phyloP scores from a whole-genome alignment of 2,888 invertebrate species.

The Odontocerum albicorne region DNA sequence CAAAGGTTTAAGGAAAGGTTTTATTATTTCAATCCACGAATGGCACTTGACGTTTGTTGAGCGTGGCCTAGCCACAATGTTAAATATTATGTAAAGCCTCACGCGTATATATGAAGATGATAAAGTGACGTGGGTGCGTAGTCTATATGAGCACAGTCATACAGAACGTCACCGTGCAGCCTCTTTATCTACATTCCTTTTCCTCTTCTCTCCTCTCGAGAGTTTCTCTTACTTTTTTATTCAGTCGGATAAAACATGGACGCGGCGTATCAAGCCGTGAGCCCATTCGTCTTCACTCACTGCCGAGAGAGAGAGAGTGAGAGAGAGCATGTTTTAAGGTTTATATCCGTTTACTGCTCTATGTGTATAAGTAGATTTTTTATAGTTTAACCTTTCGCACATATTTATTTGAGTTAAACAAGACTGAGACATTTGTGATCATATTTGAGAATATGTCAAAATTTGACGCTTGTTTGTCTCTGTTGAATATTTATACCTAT shows the following conservation, averaged over 20 bases:
- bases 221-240: constrained; percentile 27
- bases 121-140: constrained; percentile 28
- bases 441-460: not conserved
- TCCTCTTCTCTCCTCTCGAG: constrained; percentile 14
- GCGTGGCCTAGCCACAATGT: too few species aligned
- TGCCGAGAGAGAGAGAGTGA: not conserved
- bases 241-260: constrained; percentile 27
- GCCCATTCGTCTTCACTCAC: constrained; percentile 29
- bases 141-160: constrained; percentile 2
- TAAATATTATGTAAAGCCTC: constrained; percentile 31
- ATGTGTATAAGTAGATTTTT: constrained; percentile 19
- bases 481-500: too few species aligned
- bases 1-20: too few species aligned
- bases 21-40: too few species aligned
- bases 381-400: constrained; percentile 13
- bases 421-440: constrained; percentile 16
- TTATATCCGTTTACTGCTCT: constrained; percentile 25
- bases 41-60: too few species aligned
- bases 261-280: constrained; percentile 27
- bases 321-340: constrained; percentile 26
- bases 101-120: constrained; percentile 30
- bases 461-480: too few species aligned
- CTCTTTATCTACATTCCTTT: constrained; percentile 27
- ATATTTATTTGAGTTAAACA: constrained; percentile 17
- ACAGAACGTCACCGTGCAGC: constrained; percentile 25